Conservation (phyloP, 1,140 invertebrate species). For the Musca domestica region DNA sequence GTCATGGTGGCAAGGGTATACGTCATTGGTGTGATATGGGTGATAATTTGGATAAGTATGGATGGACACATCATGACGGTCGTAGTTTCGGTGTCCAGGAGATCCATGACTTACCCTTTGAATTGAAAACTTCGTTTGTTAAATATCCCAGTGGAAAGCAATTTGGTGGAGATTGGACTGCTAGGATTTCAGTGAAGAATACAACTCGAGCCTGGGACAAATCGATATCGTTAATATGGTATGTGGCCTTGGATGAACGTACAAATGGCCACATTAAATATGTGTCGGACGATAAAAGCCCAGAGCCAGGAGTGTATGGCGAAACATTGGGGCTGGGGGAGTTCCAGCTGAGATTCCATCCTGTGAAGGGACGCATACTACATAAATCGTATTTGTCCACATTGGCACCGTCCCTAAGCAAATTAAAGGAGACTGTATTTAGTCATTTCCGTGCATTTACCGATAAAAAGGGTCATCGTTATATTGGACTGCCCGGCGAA, state of each 20-base stretch:
- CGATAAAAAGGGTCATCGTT: conserved; percentile 59
- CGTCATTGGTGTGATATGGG: conserved; percentile 93
- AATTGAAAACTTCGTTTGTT: conserved; percentile 84
- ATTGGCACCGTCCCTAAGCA: conserved; percentile 66
- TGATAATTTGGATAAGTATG: conserved; percentile 76
- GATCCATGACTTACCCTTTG: conserved; percentile 76
- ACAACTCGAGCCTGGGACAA: conserved; percentile 43
- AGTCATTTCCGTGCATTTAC: conserved; percentile 63
- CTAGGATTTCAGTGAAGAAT: conserved; percentile 70
- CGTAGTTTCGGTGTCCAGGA: conserved; percentile 87
- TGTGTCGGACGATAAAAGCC: conserved; percentile 58
- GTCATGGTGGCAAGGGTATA: conserved; percentile 67
- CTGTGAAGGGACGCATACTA: conserved; percentile 59
- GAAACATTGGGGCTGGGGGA: conserved; percentile 75
- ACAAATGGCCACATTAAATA: conserved; percentile 62
- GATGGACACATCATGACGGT: conserved; percentile 93
- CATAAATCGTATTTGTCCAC: conserved; percentile 75
- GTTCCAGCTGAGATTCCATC: conserved; percentile 61
- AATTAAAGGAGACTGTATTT: conserved; percentile 77
- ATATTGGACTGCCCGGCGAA: conserved; percentile 65
- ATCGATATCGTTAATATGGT: conserved; percentile 72
- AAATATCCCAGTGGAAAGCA: conserved; percentile 75
- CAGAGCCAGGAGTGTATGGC: conserved; percentile 70
- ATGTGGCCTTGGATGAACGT: conserved; percentile 72
- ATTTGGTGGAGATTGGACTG: conserved; percentile 91